Conservation (phyloP, 2,113 vertebrate species). For the Emydura subglobosa region DNA sequence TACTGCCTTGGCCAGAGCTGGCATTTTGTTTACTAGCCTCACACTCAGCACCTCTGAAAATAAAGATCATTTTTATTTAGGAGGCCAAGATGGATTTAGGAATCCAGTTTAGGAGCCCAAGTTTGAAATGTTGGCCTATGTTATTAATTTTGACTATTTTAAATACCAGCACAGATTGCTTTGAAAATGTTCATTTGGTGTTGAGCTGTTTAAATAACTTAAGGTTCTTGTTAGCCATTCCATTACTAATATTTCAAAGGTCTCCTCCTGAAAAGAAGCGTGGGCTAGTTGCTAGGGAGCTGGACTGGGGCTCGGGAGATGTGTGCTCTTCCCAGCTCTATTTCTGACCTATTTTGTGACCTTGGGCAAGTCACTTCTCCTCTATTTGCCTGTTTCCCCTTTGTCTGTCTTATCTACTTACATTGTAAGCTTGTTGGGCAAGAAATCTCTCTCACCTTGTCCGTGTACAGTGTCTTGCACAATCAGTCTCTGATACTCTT, state of each 20-base stretch:
- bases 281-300: neutral
- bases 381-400: too few species aligned
- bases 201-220: constrained; percentile 25
- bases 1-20: too few species aligned
- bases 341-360: neutral
- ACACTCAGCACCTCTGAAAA: neutral
- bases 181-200: constrained; percentile 47
- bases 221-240: constrained; percentile 41
- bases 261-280: neutral
- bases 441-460: accelerated
- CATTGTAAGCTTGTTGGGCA: neutral
- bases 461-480: too few species aligned
- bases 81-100: neutral
- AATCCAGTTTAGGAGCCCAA: neutral
- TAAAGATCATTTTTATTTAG: neutral
- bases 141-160: too few species aligned
- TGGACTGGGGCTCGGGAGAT: neutral
- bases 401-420: neutral
- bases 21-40: too few species aligned
- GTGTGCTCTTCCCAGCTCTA: neutral
- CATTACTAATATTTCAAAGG: neutral
- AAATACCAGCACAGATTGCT: neutral
- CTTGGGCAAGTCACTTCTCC: neutral
- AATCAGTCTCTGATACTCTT: neutral
- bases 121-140: neutral